Evolutionary conservation across 1,140 invertebrate genomes (phyloP), one percentile per base, ranked within the genome.

Genomic region (Ceratina calcarata): DNA sequence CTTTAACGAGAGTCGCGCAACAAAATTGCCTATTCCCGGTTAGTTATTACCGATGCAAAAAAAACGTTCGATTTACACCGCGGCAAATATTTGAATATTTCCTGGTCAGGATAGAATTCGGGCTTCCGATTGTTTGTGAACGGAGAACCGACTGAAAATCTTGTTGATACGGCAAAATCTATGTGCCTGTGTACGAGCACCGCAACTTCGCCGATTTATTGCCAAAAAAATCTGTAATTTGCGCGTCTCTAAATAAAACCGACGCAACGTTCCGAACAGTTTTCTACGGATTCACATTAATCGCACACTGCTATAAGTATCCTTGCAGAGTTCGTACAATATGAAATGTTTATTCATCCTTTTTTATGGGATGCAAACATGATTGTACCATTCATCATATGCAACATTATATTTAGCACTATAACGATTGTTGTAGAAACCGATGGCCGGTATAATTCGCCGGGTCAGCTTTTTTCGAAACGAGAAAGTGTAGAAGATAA

Each of bases 1-100:
- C 61, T 66, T 67, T 32, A n/a, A 61, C 57, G 27, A 13, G 75
- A 51, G 4, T 37, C 55, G 65, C 0, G 57, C 24, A 24, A n/a
- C 53, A 64, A 62, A 55, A 62, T 15, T 53, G 32, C 45, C 61
- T 7, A 13, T 7, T 32, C 32, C 64, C 71, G 62, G 58, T 49
- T 67, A 57, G 51, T 71, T 71, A 64, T 60, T 76, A 60, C 22
- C 65, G 74, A 58, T 32, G 53, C 64, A 76, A 68, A 76, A n/a
- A 32, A 76, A 76, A 60, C 55, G 74, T 22, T 20, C 32, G 64
- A 68, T 76, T 76, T 76, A 68, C 68, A 55, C 27, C n/a, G 45
- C 37, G 16, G 27, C 58, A 78, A 78, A 78, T 78, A 78, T 78
- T 78, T 62, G 76, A 78, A 55, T 22, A 53, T 72, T 78, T 72